Evolutionary conservation across 1,140 invertebrate genomes (phyloP), one percentile per base, ranked within the genome.

Genomic region (Drosophila sturtevanti): DNA sequence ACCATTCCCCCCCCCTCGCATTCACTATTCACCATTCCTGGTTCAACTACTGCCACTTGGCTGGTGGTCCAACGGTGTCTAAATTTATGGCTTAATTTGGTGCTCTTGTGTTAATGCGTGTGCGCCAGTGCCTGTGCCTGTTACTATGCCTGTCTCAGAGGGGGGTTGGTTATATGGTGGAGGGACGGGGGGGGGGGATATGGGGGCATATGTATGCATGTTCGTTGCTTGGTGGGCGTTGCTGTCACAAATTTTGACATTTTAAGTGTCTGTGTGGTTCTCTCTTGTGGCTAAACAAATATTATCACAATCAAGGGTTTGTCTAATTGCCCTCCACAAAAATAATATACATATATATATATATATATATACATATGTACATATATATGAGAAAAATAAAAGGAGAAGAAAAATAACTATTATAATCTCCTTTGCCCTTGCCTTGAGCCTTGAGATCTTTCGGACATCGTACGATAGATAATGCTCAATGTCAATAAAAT

Each of bases 31-130:
- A 10, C 9, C 61, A 31, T n/a, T 16, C 35, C 21, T 35, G 14
- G 51, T 58, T 24, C 77, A 35, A 44, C 51, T 68, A 71, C 63
- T 60, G 70, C 60, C 54, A 77, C 81, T 65, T 87, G 67, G 82
- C 82, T 89, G 82, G 82, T 87, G 82, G 82, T 87, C 82, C 60
- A 61, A 64, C 54, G 63, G 67, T 61, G 65, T 69, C 84, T 89
- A 77, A 87, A 89, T 87, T 89, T 87, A 87, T 82, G 82, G 82
- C 82, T 87, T 87, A 89, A 87, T 87, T 87, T 87, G 84, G 84
- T 67, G 82, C 68, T 87, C 84, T 82, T 73, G 84, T 82, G 54
- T 87, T 65, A 87, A 82, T 86, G 82, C 82, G 82, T 87, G 79
- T 71, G 75, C 59, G 54, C 48, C 10, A 14, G 9, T 52, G 21